Evolutionary conservation across 2,113 vertebrate species (phyloP).

Genomic region (Pagrus major): DNA sequence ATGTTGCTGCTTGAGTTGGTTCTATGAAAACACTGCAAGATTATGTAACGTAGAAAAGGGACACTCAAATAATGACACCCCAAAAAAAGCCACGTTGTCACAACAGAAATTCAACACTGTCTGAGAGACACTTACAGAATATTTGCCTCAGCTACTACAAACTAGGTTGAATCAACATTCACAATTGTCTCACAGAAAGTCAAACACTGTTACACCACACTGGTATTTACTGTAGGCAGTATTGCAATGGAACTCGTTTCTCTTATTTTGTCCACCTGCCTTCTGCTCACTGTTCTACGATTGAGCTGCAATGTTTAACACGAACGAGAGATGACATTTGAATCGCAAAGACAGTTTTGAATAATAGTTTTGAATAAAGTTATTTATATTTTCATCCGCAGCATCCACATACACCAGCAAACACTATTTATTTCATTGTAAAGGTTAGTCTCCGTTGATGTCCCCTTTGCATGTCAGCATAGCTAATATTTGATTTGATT

Average conservation of each 20-base stretch:
- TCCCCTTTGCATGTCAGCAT: neutral
- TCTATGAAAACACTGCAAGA: neutral
- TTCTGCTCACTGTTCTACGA: neutral
- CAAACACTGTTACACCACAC: neutral
- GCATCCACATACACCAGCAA: neutral
- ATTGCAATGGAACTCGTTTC: neutral
- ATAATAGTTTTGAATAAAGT: constrained; percentile 14
- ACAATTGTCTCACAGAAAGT: neutral
- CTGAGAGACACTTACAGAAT: neutral
- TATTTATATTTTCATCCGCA: neutral
- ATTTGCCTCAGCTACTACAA: neutral
- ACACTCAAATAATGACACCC: neutral
- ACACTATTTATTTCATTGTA: neutral
- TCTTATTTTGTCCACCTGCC: neutral
- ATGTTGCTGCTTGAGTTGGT: neutral
- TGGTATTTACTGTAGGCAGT: neutral
- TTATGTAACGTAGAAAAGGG: constrained; percentile 7
- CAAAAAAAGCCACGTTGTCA: neutral
- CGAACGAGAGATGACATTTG: neutral
- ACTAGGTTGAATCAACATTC: constrained; percentile 1
- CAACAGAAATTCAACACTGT: neutral
- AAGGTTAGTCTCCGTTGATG: neutral
- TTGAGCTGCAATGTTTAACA: neutral
- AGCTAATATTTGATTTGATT: constrained; percentile 2
- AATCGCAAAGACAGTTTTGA: constrained; percentile 11